phyloP scores from a whole-genome alignment of 2,113 vertebrate species.

The Rattus rattus region DNA sequence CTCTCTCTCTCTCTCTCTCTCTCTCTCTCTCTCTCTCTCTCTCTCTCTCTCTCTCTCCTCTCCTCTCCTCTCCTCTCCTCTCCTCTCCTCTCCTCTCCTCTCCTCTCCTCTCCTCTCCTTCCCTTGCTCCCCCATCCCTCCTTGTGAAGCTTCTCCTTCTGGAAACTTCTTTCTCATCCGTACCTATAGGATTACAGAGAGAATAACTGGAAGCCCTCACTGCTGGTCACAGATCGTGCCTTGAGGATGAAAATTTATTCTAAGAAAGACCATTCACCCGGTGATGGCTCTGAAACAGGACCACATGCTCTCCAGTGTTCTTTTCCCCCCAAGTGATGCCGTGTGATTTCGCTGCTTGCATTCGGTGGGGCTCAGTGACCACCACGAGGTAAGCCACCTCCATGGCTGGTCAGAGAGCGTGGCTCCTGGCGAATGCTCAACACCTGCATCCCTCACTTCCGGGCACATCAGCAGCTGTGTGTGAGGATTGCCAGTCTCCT shows the following conservation, averaged over 20 bases:
- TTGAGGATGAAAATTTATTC: background rate
- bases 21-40: background rate
- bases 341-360: background rate
- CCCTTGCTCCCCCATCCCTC: too few species aligned
- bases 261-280: background rate
- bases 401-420: background rate
- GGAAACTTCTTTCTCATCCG: background rate
- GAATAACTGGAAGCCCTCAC: background rate
- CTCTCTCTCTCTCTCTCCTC: too few species aligned
- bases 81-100: background rate
- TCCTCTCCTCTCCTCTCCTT: background rate
- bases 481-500: background rate
- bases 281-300: background rate
- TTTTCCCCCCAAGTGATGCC: rapidly evolving
- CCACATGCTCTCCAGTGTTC: background rate
- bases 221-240: background rate
- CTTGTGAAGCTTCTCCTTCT: background rate
- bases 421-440: background rate
- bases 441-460: background rate
- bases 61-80: too few species aligned
- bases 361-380: background rate
- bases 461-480: background rate
- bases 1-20: background rate
- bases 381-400: background rate
- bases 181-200: background rate